Evolutionary conservation across 2,797 vertebrate genomes (phyloP), one percentile per base, ranked within the genome.

Genomic region (Coregonus ussuriensis): DNA sequence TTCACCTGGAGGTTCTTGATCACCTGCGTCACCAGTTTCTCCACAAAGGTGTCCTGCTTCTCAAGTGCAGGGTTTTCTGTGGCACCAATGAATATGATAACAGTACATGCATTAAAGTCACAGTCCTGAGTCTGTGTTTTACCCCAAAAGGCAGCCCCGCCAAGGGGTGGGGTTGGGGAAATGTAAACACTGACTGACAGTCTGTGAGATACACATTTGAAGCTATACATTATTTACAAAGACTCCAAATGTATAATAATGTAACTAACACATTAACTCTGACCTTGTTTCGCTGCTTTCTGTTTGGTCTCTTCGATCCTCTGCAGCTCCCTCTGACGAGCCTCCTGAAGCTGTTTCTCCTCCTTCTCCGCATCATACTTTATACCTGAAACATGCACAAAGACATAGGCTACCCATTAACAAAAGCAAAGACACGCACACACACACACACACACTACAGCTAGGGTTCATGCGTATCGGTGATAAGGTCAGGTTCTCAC

Each of bases 1-100:
- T 97, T 98, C 88, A 99, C 93, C 84, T 99, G 97, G 83, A 99
- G 94, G 93, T 99, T 99, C 94, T 97, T 99, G 86, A 99, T 98
- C 85, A 99, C 96, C 90, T 99, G 98, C 84, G 98, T 98, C 77
- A 98, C 92, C 81, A 99, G 92, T 83, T 99, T 99, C 93, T 99
- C 98, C 83, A 96, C 88, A 87, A 99, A 99, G 4, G 96, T 97
- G 88, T 99, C 97, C 86, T 98, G 98, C 77, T 97, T 98, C 86
- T 98, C 96, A 21, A 91, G 70, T 63, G 80, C 88, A 15, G 90
- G 93, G 84, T 97, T 95, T 79, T 96, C 98, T 99, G 91, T 79
- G 84, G 16, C 59, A 63, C 21, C 21, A 63, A 9, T 25, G 59
- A 63, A 63, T 21, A 63, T 11, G 41, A 47, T 63, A 63, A 63